Evolutionary conservation across 2,888 invertebrate genomes (phyloP).

Genomic region (Lasius platythorax): DNA sequence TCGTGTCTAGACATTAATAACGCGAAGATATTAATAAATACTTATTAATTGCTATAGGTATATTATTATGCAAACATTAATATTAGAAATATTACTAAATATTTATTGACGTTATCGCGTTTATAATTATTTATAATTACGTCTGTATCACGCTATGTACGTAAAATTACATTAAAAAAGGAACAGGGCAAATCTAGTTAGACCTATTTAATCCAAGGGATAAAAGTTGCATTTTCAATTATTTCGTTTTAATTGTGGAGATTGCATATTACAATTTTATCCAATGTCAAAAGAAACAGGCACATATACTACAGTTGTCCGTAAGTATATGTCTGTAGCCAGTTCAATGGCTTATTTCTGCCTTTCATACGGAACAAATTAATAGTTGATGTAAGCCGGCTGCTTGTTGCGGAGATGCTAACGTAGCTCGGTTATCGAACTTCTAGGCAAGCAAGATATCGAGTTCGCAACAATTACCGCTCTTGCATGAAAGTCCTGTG

Average conservation of each 20-base stretch:
- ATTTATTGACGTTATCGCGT: neutral
- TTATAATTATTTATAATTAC: neutral
- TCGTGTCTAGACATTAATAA: neutral
- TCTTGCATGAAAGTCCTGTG: slow-evolving; percentile 40
- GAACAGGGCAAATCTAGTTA: neutral
- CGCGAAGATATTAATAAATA: slow-evolving; percentile 10
- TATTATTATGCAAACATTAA: neutral
- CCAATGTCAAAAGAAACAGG: neutral
- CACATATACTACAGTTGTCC: neutral
- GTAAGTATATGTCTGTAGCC: neutral
- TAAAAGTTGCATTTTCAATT: neutral
- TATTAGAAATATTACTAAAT: neutral
- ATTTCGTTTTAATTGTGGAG: neutral
- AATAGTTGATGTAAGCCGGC: slow-evolving; percentile 33
- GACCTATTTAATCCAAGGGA: neutral
- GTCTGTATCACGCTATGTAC: neutral
- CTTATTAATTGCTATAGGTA: neutral
- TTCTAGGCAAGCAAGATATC: slow-evolving; percentile 46
- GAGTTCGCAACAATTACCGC: slow-evolving; percentile 46
- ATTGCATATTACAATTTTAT: neutral
- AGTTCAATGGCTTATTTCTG: slow-evolving; percentile 22
- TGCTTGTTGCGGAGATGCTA: slow-evolving; percentile 29
- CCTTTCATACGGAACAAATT: slow-evolving; percentile 35
- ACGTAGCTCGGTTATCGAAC: slow-evolving; percentile 42
- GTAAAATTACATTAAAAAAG: neutral